Conservation (phyloP, 2,797 vertebrate genomes). For the Mareca strepera region DNA sequence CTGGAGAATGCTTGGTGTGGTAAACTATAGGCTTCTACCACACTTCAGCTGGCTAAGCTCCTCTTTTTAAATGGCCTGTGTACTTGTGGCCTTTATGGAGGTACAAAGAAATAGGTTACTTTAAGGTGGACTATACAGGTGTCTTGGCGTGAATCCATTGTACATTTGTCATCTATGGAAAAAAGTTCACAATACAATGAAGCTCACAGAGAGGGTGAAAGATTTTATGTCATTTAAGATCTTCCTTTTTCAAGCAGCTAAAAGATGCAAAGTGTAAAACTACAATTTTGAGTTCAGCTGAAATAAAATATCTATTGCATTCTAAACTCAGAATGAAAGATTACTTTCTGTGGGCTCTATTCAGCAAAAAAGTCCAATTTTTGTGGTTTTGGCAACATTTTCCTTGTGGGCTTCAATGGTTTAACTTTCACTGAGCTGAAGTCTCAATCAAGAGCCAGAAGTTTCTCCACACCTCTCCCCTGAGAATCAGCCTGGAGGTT, state of each 20-base stretch:
- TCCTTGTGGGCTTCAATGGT: conserved; percentile 46
- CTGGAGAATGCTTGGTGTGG: conserved; percentile 7
- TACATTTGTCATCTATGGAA: not conserved
- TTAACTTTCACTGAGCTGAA: conserved; percentile 61
- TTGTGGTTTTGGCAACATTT: conserved; percentile 55
- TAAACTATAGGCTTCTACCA: conserved; percentile 17
- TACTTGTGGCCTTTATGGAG: not conserved
- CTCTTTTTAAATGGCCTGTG: not conserved
- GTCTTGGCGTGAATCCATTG: not conserved
- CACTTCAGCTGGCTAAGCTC: not conserved
- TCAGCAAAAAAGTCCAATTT: conserved; percentile 26
- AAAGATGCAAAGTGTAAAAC: not conserved
- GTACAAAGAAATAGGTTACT: not conserved
- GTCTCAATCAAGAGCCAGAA: conserved; percentile 63
- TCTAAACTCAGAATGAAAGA: conserved; percentile 33
- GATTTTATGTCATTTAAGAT: not conserved
- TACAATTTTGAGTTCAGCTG: not conserved
- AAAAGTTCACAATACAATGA: not conserved
- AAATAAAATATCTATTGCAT: conserved; percentile 29
- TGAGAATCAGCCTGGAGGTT: conserved; percentile 43
- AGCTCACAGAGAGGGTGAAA: not conserved
- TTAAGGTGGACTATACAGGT: not conserved
- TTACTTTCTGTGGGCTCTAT: conserved; percentile 26
- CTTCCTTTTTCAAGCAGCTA: not conserved
- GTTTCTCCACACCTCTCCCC: conserved; percentile 51